Evolutionary conservation across 2,797 vertebrate genomes (phyloP).

Genomic region (Scarus forsteni): DNA sequence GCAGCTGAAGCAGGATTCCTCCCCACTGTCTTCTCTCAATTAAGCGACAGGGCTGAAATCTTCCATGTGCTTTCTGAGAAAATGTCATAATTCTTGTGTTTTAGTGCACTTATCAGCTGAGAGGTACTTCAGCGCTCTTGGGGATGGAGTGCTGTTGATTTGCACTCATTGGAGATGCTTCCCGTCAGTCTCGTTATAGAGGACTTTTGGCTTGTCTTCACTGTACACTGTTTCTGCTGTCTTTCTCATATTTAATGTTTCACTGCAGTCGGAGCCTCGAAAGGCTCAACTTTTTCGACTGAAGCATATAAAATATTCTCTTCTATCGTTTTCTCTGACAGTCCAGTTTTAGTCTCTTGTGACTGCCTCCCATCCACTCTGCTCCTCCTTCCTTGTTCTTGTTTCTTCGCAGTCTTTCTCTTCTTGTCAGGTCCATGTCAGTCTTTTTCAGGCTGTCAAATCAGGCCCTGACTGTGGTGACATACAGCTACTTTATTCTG

Average conservation of each 20-base stretch:
- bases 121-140: slow-evolving; percentile 32
- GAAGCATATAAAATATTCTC: slow-evolving; percentile 26
- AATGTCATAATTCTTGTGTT: slow-evolving; percentile 44
- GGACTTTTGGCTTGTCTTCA: slow-evolving; percentile 39
- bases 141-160: slow-evolving; percentile 46
- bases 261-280: not conserved
- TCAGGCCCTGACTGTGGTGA: slow-evolving; percentile 6
- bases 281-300: slow-evolving; percentile 1
- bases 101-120: slow-evolving; percentile 46
- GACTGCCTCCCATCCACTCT: slow-evolving; percentile 17
- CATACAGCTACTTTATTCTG: slow-evolving; percentile 1
- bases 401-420: slow-evolving; percentile 9
- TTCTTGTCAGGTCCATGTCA: slow-evolving; percentile 5
- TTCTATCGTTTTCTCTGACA: slow-evolving; percentile 19
- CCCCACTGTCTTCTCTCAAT: slow-evolving; percentile 12
- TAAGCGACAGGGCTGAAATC: slow-evolving; percentile 15
- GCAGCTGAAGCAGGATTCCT: slow-evolving; percentile 6
- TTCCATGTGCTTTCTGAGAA: slow-evolving; percentile 14
- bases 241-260: slow-evolving; percentile 12
- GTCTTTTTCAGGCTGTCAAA: slow-evolving; percentile 1
- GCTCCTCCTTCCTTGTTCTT: slow-evolving; percentile 1
- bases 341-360: slow-evolving; percentile 14
- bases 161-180: slow-evolving; percentile 27
- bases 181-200: slow-evolving; percentile 32
- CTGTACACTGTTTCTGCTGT: slow-evolving; percentile 17